A percentile compares a stretch with the other conserved stretches of the same genome.
Evolutionary conservation across 2,797 vertebrate genomes (phyloP).

Genomic region (Clarias pachynema): DNA sequence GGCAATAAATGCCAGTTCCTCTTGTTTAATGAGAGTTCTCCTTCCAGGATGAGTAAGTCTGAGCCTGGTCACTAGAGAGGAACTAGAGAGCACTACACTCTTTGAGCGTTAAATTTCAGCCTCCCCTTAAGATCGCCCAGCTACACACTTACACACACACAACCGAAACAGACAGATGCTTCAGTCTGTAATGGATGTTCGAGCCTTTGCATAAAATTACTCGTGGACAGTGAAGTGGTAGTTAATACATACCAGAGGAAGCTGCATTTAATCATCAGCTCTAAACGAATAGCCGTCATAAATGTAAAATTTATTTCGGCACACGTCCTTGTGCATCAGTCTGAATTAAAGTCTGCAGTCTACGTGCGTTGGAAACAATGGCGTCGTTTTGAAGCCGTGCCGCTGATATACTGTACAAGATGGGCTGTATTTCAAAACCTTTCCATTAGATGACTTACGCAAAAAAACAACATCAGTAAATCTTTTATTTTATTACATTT

Average conservation of each 20-base stretch:
- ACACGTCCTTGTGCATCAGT: no score
- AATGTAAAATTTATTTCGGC: neutral
- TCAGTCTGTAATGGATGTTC: neutral
- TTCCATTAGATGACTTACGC: neutral
- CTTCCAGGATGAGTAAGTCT: conserved; percentile 1
- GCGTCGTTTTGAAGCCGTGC: neutral
- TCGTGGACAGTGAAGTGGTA: neutral
- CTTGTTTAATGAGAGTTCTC: neutral
- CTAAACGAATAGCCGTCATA: neutral
- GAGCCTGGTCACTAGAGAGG: neutral
- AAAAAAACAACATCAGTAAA: neutral
- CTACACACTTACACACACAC: neutral
- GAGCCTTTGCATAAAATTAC: neutral
- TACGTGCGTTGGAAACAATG: neutral
- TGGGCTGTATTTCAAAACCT: neutral
- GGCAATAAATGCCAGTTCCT: neutral
- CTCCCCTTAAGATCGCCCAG: neutral
- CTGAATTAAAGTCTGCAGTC: neutral
- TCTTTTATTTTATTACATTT: neutral
- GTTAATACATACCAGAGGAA: neutral
- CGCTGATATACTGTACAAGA: no score
- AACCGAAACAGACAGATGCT: neutral
- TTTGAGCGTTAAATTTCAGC: neutral
- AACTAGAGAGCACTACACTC: neutral
- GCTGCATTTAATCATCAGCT: neutral